Evolutionary conservation across 2,888 invertebrate genomes (phyloP), one percentile per base, ranked within the genome.

Genomic region (Rambutsinella grinnellia): DNA sequence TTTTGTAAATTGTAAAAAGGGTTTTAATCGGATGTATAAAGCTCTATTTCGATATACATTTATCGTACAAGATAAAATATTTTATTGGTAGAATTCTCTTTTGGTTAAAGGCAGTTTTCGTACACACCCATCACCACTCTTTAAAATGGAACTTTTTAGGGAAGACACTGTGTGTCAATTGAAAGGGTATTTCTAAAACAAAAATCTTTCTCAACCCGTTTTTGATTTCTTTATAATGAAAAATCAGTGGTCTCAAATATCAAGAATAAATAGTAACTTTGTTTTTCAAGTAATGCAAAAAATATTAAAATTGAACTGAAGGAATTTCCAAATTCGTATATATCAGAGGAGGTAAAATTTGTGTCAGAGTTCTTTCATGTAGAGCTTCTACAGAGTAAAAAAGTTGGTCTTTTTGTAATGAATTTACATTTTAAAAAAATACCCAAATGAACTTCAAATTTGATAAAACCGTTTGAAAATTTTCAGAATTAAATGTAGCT

Each of bases 361-460:
- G 46, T 47, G 74, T 74, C 74, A 67, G 53, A 67, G 74, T 67
- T 74, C 74, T 74, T 74, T 74, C 74, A 74, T 66, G 58, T 69
- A 60, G 68, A 67, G 67, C 67, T 67, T 67, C n/a, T n/a, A n/a
- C n/a, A n/a, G n/a, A n/a, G 49, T 13, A 49, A 49, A 49, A 49
- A 13, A 49, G 15, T 49, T 49, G 49, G 49, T n/a, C n/a, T n/a
- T n/a, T n/a, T n/a, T n/a, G n/a, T 46, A 57, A 51, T 51, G 17
- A 5, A 17, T 51, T 44, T 44, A 10, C 8, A 15, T 44, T 44
- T 44, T 44, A 44, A 44, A 44, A 15, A 44, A 44, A 44, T 44
- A 44, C 15, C n/a, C n/a, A n/a, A n/a, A n/a, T n/a, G n/a, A n/a
- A n/a, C n/a, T n/a, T n/a, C n/a, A n/a, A n/a, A n/a, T n/a, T n/a